Evolutionary conservation across 2,113 vertebrate genomes (phyloP).

Genomic region (Dasypus novemcinctus): DNA sequence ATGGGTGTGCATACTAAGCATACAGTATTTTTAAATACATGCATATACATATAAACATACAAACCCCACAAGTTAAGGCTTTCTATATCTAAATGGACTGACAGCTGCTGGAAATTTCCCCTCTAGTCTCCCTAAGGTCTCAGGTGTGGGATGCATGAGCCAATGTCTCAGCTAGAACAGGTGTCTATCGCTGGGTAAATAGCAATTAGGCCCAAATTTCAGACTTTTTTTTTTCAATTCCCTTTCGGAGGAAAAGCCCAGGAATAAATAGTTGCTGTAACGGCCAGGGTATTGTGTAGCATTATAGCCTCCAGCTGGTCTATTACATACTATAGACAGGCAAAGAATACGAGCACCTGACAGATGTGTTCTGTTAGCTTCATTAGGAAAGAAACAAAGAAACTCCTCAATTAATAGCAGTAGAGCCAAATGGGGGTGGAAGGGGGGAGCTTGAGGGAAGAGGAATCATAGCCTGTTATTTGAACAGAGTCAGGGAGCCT

Average conservation of each 20-base stretch:
- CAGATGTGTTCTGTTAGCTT: slow-evolving; percentile 95
- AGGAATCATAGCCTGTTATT: slow-evolving; percentile 92
- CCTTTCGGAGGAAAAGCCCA: slow-evolving; percentile 91
- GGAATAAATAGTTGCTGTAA: slow-evolving; percentile 92
- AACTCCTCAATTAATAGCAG: slow-evolving; percentile 92
- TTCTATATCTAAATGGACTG: slow-evolving; percentile 79
- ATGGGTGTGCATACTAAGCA: slow-evolving; percentile 77
- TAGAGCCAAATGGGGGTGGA: slow-evolving; percentile 85
- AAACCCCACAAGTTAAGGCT: slow-evolving; percentile 71
- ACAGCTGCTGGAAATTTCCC: slow-evolving; percentile 92
- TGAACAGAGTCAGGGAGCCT: slow-evolving; percentile 91
- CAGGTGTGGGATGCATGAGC: slow-evolving; percentile 94
- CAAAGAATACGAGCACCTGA: slow-evolving; percentile 92
- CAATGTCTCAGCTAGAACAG: slow-evolving; percentile 91
- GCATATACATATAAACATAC: slow-evolving; percentile 74
- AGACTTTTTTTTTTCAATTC: slow-evolving; percentile 88
- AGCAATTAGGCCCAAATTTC: slow-evolving; percentile 96
- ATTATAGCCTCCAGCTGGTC: slow-evolving; percentile 92
- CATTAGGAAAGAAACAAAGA: slow-evolving; percentile 95
- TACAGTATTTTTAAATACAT: slow-evolving; percentile 73
- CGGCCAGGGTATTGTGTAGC: slow-evolving; percentile 90
- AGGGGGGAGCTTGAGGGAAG: slow-evolving; percentile 80
- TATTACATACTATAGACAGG: slow-evolving; percentile 91
- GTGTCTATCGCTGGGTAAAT: slow-evolving; percentile 93
- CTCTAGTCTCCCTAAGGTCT: slow-evolving; percentile 89